Evolutionary conservation across 2,113 vertebrate species (phyloP).

Genomic region (Eidolon helvum): DNA sequence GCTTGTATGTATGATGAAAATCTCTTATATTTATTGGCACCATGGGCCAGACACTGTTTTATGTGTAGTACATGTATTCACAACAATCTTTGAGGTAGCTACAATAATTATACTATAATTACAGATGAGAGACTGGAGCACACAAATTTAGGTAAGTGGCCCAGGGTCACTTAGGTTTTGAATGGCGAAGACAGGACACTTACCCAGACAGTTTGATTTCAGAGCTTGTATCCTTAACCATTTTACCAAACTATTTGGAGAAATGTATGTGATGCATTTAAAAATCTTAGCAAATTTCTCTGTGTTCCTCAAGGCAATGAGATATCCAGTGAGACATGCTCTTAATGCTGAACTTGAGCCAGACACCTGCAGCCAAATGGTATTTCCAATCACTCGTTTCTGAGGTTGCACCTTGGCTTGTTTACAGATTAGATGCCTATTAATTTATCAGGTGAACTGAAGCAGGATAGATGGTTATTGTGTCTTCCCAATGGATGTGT

Average conservation of each 20-base stretch:
- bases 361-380: neutral
- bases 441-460: neutral
- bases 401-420: neutral
- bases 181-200: neutral
- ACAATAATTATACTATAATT: neutral
- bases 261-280: neutral
- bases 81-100: neutral
- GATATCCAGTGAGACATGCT: neutral
- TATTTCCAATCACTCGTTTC: neutral
- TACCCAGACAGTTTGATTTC: neutral
- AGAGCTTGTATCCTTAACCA: neutral
- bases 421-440: neutral
- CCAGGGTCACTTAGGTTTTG: neutral
- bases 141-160: neutral
- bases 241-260: neutral
- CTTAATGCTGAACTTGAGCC: neutral
- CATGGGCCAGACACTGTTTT: neutral
- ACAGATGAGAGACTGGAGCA: neutral
- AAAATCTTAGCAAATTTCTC: neutral
- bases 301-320: neutral
- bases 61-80: neutral
- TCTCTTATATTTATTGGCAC: neutral
- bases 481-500: neutral
- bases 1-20: neutral
- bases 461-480: neutral